Base-by-base conservation (phyloP, 2,797 vertebrate genomes). In the Enteromius argenteus region DNA sequence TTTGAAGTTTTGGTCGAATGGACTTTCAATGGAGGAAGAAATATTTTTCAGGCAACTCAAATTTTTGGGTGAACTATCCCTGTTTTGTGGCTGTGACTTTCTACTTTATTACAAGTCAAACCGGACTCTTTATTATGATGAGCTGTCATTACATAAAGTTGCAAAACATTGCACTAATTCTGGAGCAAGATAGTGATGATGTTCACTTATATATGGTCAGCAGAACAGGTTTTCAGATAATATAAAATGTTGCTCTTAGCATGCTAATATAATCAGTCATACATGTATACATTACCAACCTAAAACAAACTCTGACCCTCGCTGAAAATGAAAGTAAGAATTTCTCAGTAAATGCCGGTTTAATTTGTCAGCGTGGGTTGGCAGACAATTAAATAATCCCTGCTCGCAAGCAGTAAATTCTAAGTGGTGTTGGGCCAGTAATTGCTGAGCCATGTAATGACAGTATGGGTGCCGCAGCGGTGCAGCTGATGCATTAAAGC, bases 11-110 rank as follows among this genome's bases (percentile, higher is more conserved):
- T 62, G 58, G 58, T 62, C 5, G 19, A 62, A 30, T 30, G 23
- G 13, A 2, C 58, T 15, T 62, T 62, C 58, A 6, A 4, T 19
- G 30, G 14, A 35, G 62, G 23, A 30, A 30, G 2, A 46, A 23
- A 72, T 27, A 46, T 46, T 27, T 15, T n/a, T 46, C 42, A 9
- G 2, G 23, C 56, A 19, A 19, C 17, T 30, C 2, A 1, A 3
- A 51, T 51, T 49, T 51, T 73, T 32, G 9, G 17, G 11, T 4
- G 13, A 46, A 72, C 23, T 19, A 30, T 35, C 71, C 17, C 5
- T n/a, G 8, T 89, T 88, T 88, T 89, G 90, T 89, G 86, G 87
- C 87, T 89, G 73, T 68, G 17, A 77, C 88, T 64, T 91, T 87
- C n/a, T 44, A 13, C 44, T 75, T 42, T 42, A 49, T 69, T 49